phyloP scores from a whole-genome alignment of 2,113 vertebrate genomes.

The Amblyornis subalaris region DNA sequence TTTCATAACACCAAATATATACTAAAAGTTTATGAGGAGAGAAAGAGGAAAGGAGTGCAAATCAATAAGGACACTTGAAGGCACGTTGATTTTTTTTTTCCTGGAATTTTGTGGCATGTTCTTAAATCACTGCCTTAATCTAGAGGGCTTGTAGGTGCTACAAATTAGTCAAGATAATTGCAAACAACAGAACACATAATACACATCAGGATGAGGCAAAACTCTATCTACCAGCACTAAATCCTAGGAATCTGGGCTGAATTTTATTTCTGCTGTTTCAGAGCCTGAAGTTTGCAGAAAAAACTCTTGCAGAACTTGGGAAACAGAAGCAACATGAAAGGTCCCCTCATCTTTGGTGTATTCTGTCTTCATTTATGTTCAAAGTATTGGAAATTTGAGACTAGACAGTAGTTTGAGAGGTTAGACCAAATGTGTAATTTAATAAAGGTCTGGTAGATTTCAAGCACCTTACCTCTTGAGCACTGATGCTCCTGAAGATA shows the following conservation, averaged over 20 bases:
- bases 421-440: not conserved
- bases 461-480: not conserved
- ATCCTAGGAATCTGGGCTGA: not conserved
- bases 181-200: not conserved
- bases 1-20: not conserved
- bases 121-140: not conserved
- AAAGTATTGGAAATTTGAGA: not conserved
- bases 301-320: not conserved
- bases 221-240: not conserved
- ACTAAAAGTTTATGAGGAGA: not conserved
- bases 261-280: not conserved
- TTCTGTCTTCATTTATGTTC: not conserved
- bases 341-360: not conserved
- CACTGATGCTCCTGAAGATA: not conserved
- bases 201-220: not conserved
- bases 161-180: not conserved
- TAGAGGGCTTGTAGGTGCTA: not conserved
- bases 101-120: not conserved
- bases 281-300: not conserved
- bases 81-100: not conserved
- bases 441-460: not conserved
- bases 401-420: not conserved
- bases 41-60: not conserved
- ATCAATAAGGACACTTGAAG: not conserved
- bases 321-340: not conserved